Evolutionary conservation across 1,140 invertebrate genomes (phyloP), one percentile per base, ranked within the genome.

Genomic region (Drosophila tropicalis): DNA sequence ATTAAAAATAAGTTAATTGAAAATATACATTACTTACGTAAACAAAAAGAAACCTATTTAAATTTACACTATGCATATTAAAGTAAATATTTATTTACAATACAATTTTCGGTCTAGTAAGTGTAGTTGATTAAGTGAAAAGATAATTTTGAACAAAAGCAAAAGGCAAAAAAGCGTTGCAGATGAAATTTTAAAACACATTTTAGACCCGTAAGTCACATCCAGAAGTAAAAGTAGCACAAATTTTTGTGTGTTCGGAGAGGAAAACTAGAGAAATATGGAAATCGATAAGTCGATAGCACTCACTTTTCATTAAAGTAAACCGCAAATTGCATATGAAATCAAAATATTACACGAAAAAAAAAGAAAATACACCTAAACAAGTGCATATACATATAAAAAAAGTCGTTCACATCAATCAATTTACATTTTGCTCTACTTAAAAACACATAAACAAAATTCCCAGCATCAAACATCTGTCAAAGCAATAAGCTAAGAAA

Each of bases 51-150:
- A 68, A 55, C 67, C 61, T 68, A 81, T 81, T 83, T 63, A 56
- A 82, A 72, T 62, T 51, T 81, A 81, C 64, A 69, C 55, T 29
- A 51, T 2, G 17, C 44, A 51, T 22, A 54, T 40, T 72, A 61
- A 76, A 63, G 57, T 65, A 68, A 68, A 73, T 64, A 86, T 85
- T 78, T 86, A 85, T 81, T 82, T 78, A 78, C 77, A 25, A 51
- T 67, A 22, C 44, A 51, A 51, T 51, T 51, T 51, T 67, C 72
- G 56, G 67, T 62, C 61, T 77, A 78, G 68, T 66, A 63, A 62
- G 54, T 51, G 17, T 51, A 51, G 44, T 51, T 78, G 66, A 62
- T 55, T 74, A 70, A 62, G 58, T 58, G 61, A 34, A 22, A n/a
- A 19, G 40, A 70, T 51, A 10, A 51, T 51, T 51, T 51, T 51